phyloP scores from a whole-genome alignment of 2,888 invertebrate genomes.

The Alloscopus bannaensis region DNA sequence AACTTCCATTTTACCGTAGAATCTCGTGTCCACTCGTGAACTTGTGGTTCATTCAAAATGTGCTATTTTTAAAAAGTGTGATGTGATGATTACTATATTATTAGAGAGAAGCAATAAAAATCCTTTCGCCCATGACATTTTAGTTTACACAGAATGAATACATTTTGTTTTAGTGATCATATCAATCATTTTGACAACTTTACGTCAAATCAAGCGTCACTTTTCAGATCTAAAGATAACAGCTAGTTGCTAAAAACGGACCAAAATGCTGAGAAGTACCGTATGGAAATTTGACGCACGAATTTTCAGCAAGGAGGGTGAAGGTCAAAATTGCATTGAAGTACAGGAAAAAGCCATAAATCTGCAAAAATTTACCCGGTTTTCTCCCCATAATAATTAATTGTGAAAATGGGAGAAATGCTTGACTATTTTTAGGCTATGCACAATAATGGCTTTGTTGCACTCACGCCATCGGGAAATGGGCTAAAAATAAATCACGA shows the following conservation, averaged over 20 bases:
- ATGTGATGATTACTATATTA: not conserved
- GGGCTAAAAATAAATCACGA: not conserved
- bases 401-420: not conserved
- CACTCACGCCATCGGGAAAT: not conserved
- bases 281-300: not conserved
- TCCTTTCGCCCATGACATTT: not conserved
- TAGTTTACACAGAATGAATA: not conserved
- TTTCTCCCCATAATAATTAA: no score
- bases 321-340: not conserved
- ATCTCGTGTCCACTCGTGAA: not conserved
- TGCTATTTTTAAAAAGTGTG: not conserved
- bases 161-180: constrained; percentile 1
- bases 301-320: not conserved
- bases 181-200: constrained; percentile 42
- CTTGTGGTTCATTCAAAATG: not conserved
- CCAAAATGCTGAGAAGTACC: not conserved
- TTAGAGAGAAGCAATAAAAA: not conserved
- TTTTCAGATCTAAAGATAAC: constrained; percentile 43
- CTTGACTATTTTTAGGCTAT: not conserved
- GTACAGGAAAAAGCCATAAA: not conserved
- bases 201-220: constrained; percentile 33
- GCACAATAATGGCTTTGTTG: not conserved
- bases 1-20: not conserved
- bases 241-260: not conserved
- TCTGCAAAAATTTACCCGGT: not conserved